Evolutionary conservation across 1,140 invertebrate genomes (phyloP).

Genomic region (Aphelinus certus): DNA sequence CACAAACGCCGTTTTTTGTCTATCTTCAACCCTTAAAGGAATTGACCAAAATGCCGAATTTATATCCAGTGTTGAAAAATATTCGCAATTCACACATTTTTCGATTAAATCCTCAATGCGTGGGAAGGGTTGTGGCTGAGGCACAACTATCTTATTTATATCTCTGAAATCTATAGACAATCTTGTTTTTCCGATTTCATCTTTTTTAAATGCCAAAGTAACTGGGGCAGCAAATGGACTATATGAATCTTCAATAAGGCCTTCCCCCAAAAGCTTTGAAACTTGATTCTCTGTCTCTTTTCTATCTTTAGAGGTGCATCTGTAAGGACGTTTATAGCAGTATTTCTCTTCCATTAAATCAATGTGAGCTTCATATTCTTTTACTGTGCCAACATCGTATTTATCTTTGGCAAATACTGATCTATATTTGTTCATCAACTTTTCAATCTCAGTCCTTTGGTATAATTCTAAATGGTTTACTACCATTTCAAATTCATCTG

Average conservation of each 20-base stretch:
- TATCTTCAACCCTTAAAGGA: slow-evolving; percentile 51
- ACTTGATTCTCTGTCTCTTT: slow-evolving; percentile 25
- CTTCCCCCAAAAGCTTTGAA: background rate
- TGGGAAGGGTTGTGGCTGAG: slow-evolving; percentile 58
- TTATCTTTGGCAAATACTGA: slow-evolving; percentile 40
- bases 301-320: slow-evolving; percentile 13
- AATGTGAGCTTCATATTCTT: slow-evolving; percentile 36
- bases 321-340: slow-evolving; percentile 14
- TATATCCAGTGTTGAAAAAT: slow-evolving; percentile 54
- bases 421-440: slow-evolving; percentile 33
- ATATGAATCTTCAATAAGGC: slow-evolving; percentile 5
- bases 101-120: slow-evolving; percentile 49
- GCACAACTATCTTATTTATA: slow-evolving; percentile 39
- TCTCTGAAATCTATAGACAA: slow-evolving; percentile 47
- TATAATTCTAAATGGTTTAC: slow-evolving; percentile 24
- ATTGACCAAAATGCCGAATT: slow-evolving; percentile 62
- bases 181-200: slow-evolving; percentile 51
- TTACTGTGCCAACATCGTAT: slow-evolving; percentile 39
- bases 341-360: slow-evolving; percentile 34
- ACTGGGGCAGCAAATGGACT: slow-evolving; percentile 55
- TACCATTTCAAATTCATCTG: slow-evolving; percentile 19
- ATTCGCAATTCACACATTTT: slow-evolving; percentile 49
- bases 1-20: slow-evolving; percentile 51
- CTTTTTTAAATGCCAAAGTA: slow-evolving; percentile 55
- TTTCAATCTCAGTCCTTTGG: slow-evolving; percentile 24